A percentile compares a stretch with the other conserved stretches of the same genome.
phyloP scores from a whole-genome alignment of 2,888 invertebrate genomes.

The Sarcophaga carnaria region DNA sequence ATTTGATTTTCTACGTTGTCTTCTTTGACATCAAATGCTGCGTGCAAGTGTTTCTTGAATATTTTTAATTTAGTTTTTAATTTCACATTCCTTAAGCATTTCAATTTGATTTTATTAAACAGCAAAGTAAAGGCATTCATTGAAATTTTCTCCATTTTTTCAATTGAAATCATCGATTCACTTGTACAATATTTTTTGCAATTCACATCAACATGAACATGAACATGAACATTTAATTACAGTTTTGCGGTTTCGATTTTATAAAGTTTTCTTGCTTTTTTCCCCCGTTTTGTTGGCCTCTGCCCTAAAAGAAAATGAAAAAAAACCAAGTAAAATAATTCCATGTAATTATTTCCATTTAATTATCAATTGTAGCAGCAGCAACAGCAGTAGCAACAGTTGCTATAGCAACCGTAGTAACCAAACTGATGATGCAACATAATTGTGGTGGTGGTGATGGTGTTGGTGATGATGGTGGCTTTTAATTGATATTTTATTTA shows the following conservation, averaged over 20 bases:
- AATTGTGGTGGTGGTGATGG: conserved; percentile 31
- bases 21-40: too few relatives aligned
- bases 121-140: too few relatives aligned
- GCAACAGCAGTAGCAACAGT: neutral
- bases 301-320: neutral
- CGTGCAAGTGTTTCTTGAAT: too few relatives aligned
- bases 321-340: neutral
- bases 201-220: neutral
- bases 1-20: too few relatives aligned
- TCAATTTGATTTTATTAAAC: too few relatives aligned
- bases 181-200: neutral
- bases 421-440: neutral
- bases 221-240: neutral
- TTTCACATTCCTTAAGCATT: too few relatives aligned
- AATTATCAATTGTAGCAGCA: neutral
- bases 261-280: neutral
- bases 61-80: too few relatives aligned
- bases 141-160: too few relatives aligned
- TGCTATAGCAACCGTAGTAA: too few relatives aligned
- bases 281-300: neutral
- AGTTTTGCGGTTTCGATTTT: conserved; percentile 22
- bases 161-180: too few relatives aligned
- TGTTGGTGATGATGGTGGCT: conserved; percentile 16
- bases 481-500: conserved; percentile 40
- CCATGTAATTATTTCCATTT: conserved; percentile 11